These are phyloP conservation scores for Tamias sibiricus DNA, from an alignment of 2,113 vertebrate species.

Conservation along the genomic window DNA sequence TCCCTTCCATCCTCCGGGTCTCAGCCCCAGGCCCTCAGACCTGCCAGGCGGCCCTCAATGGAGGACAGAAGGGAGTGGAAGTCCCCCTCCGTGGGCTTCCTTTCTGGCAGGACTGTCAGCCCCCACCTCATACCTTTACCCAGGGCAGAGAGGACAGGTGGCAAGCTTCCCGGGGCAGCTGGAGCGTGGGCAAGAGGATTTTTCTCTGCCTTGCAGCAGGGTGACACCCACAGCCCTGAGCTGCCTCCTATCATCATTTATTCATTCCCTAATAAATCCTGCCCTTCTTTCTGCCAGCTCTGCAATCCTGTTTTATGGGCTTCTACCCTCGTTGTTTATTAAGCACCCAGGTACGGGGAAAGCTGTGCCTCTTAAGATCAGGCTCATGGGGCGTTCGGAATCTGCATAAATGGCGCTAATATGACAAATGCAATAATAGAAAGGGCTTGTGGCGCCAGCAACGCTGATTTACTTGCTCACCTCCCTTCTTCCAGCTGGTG, in stretches of 20 bases:
- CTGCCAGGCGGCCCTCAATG: background rate
- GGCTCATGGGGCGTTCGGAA: background rate
- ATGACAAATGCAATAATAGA: background rate
- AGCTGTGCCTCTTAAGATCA: background rate
- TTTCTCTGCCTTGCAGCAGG: accelerated
- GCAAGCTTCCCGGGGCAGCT: accelerated
- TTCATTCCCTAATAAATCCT: background rate
- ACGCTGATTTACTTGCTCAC: slow-evolving; percentile 40
- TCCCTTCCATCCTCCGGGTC: background rate
- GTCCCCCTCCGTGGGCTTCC: background rate
- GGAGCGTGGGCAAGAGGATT: accelerated
- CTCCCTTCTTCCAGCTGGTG: background rate
- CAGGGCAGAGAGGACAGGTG: background rate
- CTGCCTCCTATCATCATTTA: accelerated
- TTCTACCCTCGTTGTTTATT: background rate
- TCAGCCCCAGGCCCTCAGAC: background rate
- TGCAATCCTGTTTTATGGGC: background rate
- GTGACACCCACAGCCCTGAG: background rate
- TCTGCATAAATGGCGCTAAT: background rate
- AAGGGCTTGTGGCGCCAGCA: background rate
- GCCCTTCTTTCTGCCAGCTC: background rate
- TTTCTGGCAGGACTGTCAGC: accelerated
- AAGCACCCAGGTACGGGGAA: background rate
- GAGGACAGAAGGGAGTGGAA: too few relatives aligned
- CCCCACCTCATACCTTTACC: background rate